phyloP scores from a whole-genome alignment of 2,113 vertebrate species.

The Oceanodroma tethys region DNA sequence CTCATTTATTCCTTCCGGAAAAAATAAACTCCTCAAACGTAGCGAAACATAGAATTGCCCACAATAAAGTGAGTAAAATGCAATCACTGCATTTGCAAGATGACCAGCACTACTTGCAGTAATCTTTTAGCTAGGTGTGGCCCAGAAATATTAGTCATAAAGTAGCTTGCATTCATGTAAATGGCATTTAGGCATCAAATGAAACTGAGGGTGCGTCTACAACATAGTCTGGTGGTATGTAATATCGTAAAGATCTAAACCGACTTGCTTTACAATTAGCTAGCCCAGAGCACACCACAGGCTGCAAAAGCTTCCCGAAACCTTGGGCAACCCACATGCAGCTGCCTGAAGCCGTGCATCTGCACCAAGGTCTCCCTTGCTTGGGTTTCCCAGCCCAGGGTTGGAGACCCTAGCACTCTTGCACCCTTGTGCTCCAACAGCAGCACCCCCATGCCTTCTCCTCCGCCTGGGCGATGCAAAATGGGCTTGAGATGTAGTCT shows the following conservation, averaged over 20 bases:
- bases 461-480: not conserved
- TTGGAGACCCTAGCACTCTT: not conserved
- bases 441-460: fast-evolving
- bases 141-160: not conserved
- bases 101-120: not conserved
- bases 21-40: not conserved
- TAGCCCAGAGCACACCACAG: not conserved
- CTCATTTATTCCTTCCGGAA: not conserved
- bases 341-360: not conserved
- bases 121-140: not conserved
- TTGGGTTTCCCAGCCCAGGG: not conserved
- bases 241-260: not conserved
- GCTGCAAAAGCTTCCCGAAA: not conserved
- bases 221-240: not conserved
- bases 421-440: not conserved
- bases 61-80: not conserved
- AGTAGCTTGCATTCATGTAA: not conserved
- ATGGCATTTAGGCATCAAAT: not conserved
- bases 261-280: not conserved
- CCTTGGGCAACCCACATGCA: not conserved
- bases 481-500: not conserved
- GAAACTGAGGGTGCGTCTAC: not conserved
- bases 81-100: not conserved
- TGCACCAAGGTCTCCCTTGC: not conserved
- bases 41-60: not conserved